Evolutionary conservation across 1,140 invertebrate genomes (phyloP).

Genomic region (Drosophila insularis): DNA sequence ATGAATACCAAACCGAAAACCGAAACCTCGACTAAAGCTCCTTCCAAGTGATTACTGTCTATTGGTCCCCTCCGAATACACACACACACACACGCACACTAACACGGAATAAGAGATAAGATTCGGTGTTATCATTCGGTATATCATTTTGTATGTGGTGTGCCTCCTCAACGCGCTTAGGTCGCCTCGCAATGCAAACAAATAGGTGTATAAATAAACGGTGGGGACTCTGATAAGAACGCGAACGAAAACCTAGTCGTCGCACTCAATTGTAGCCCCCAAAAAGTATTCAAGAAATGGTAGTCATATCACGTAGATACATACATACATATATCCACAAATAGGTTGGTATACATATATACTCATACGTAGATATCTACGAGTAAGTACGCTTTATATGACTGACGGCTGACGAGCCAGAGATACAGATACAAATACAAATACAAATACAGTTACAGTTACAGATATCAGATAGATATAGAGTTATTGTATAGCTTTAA

Average conservation of each 20-base stretch:
- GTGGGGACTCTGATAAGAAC: conserved; percentile 48
- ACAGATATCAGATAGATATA: conserved; percentile 21
- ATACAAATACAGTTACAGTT: conserved; percentile 4
- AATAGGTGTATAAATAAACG: conserved; percentile 78
- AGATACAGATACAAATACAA: conserved; percentile 39
- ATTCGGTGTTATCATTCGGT: conserved; percentile 55
- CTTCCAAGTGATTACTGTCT: conserved; percentile 49
- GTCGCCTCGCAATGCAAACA: conserved; percentile 59
- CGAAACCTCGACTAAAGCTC: conserved; percentile 26
- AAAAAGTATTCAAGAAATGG: conserved; percentile 33
- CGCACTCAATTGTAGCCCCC: conserved; percentile 15
- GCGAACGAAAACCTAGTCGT: conserved; percentile 7
- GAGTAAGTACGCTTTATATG: background rate
- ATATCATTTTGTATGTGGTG: conserved; percentile 10
- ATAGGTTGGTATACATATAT: background rate
- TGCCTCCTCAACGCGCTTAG: conserved; percentile 41
- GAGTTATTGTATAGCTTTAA: conserved; percentile 32
- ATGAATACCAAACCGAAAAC: conserved; percentile 15
- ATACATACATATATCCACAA: conserved; percentile 5
- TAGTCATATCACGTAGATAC: conserved; percentile 39
- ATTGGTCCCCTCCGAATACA: conserved; percentile 30
- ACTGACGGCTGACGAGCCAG: conserved; percentile 36
- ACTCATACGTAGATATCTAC: background rate
- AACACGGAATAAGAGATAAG: conserved; percentile 35
- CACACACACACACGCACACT: conserved; percentile 11